A percentile compares a stretch with the other conserved stretches of the same genome.
Evolutionary conservation across 1,140 invertebrate species (phyloP).

Genomic region (Hesperophylax magnus): DNA sequence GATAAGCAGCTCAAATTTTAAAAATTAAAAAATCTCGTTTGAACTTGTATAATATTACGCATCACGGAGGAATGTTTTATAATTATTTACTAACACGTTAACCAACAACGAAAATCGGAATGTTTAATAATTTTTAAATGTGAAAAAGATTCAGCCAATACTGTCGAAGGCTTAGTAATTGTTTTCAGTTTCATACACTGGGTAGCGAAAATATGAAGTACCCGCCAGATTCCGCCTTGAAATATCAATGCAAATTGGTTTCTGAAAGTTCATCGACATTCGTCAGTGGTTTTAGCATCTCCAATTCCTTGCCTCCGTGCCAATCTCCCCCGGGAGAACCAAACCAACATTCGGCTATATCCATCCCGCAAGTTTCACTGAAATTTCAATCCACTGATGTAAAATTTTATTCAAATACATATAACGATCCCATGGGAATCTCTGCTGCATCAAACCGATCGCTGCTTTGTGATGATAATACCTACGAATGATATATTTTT

Average conservation of each 20-base stretch:
- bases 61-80: no score
- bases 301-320: conserved; percentile 2
- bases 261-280: conserved; percentile 40
- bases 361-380: conserved; percentile 39
- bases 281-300: conserved; percentile 33
- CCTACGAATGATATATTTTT: conserved; percentile 3
- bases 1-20: no score
- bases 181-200: neutral
- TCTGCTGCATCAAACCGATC: conserved; percentile 31
- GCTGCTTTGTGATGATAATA: conserved; percentile 21
- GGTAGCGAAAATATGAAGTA: neutral
- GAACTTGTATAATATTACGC: no score
- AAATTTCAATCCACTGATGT: conserved; percentile 44
- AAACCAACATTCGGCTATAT: conserved; percentile 38
- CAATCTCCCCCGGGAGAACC: conserved; percentile 27
- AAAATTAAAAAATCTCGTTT: no score
- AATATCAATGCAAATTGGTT: conserved; percentile 37
- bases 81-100: no score
- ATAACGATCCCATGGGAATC: conserved; percentile 31
- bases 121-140: no score
- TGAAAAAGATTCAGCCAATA: no score
- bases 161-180: no score
- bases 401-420: conserved; percentile 48
- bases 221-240: neutral
- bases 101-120: no score